Conservation (phyloP, 2,888 invertebrate genomes). For the Andrena chrysosceles region DNA sequence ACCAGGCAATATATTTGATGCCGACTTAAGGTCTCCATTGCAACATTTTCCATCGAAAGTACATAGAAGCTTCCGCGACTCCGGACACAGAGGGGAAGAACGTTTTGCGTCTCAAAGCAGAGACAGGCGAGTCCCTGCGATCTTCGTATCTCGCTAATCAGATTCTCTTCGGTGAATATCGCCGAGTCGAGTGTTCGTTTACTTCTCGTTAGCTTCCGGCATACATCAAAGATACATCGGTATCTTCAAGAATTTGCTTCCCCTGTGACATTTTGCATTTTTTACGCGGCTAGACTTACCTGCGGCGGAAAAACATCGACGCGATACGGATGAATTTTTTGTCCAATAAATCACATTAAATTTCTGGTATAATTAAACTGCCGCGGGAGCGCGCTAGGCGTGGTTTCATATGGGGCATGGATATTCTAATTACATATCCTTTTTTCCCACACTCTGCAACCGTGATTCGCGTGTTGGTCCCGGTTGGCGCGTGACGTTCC, state of each 20-base stretch:
- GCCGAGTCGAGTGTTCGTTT: neutral
- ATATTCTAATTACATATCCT: slow-evolving; percentile 44
- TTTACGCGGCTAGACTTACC: neutral
- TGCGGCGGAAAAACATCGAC: slow-evolving; percentile 35
- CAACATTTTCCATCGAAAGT: slow-evolving; percentile 13
- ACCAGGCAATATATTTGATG: too few species aligned
- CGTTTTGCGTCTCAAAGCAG: neutral
- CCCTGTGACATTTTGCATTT: neutral
- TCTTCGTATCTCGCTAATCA: neutral
- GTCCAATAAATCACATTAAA: slow-evolving; percentile 53
- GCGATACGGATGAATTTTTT: slow-evolving; percentile 24
- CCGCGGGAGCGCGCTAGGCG: neutral
- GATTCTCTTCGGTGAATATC: neutral
- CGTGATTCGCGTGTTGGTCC: neutral
- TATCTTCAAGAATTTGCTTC: neutral
- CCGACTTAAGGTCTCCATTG: neutral
- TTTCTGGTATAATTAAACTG: slow-evolving; percentile 50
- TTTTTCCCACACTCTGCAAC: slow-evolving; percentile 2
- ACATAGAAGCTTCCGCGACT: neutral
- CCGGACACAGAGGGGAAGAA: neutral
- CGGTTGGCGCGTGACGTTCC: neutral
- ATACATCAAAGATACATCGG: too few species aligned
- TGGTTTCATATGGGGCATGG: slow-evolving; percentile 23
- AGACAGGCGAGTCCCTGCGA: neutral
- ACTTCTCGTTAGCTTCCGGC: neutral